phyloP scores from a whole-genome alignment of 2,113 vertebrate species.

The Chaetura pelagica region DNA sequence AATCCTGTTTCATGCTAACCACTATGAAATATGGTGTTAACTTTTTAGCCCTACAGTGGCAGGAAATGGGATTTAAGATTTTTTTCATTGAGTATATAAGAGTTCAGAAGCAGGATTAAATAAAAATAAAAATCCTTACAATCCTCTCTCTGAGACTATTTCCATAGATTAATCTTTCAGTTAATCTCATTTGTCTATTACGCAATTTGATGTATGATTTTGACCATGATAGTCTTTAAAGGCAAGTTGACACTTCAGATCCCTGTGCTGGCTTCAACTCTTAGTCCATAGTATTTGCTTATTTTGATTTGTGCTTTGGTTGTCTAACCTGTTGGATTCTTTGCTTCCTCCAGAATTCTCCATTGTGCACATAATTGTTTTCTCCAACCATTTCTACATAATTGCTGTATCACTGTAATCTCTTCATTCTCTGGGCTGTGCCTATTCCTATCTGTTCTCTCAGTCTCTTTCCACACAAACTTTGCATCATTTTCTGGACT shows the following conservation, averaged over 20 bases:
- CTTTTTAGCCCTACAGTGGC: constrained; percentile 20
- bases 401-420: neutral
- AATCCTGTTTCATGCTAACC: constrained; percentile 22
- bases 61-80: constrained; percentile 47
- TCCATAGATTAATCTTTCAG: neutral
- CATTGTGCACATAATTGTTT: neutral
- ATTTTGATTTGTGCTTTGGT: neutral
- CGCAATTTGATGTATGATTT: neutral
- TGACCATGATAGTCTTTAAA: neutral
- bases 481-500: neutral
- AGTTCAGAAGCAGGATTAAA: neutral
- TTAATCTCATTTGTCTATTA: neutral
- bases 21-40: constrained; percentile 35
- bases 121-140: neutral
- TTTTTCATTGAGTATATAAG: neutral
- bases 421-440: neutral
- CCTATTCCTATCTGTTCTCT: neutral
- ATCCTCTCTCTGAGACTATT: neutral
- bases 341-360: neutral
- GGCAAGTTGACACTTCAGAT: neutral
- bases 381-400: neutral
- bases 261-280: neutral
- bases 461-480: neutral
- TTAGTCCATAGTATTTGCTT: neutral
- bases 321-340: neutral